Percentiles rank a stretch among this genome's conserved stretches.
These are phyloP conservation scores for Megalops cyprinoides DNA, from an alignment of 2,797 vertebrate genomes.

Conservation along the genomic window DNA sequence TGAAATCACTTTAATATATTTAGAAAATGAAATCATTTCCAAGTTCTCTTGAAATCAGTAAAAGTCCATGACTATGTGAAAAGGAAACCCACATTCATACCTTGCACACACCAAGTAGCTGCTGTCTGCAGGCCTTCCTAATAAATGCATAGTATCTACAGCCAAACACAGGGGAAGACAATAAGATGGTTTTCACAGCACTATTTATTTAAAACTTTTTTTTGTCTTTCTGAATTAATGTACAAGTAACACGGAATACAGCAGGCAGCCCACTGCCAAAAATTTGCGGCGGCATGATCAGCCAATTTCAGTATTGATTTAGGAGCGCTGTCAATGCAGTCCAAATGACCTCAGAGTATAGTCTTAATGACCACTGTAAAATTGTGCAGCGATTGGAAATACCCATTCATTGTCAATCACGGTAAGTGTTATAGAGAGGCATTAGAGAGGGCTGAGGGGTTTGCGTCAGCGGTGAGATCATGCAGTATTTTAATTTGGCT, in stretches of 20 bases:
- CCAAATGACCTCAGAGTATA: conserved; percentile 69
- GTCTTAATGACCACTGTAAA: conserved; percentile 71
- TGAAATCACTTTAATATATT: too few species aligned
- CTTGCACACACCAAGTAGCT: too few species aligned
- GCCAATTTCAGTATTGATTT: conserved; percentile 58
- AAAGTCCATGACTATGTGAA: too few species aligned
- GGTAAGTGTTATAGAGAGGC: conserved; percentile 59
- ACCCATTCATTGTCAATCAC: conserved; percentile 65
- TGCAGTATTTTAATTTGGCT: conserved; percentile 58
- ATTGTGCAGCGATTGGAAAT: conserved; percentile 65
- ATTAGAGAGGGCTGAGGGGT: conserved; percentile 66
- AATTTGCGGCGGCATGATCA: background rate
- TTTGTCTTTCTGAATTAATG: background rate
- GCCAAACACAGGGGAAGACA: background rate
- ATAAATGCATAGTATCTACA: too few species aligned
- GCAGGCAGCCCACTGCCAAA: conserved; percentile 3
- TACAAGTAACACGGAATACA: background rate
- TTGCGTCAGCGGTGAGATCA: conserved; percentile 78
- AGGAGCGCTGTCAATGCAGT: conserved; percentile 64
- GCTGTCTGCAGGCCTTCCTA: too few species aligned
- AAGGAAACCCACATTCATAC: too few species aligned
- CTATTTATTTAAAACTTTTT: background rate
- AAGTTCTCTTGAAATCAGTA: too few species aligned
- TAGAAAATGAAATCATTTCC: too few species aligned
- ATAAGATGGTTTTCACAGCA: background rate